phyloP scores from a whole-genome alignment of 2,888 invertebrate species.

The Tridacna gigas region DNA sequence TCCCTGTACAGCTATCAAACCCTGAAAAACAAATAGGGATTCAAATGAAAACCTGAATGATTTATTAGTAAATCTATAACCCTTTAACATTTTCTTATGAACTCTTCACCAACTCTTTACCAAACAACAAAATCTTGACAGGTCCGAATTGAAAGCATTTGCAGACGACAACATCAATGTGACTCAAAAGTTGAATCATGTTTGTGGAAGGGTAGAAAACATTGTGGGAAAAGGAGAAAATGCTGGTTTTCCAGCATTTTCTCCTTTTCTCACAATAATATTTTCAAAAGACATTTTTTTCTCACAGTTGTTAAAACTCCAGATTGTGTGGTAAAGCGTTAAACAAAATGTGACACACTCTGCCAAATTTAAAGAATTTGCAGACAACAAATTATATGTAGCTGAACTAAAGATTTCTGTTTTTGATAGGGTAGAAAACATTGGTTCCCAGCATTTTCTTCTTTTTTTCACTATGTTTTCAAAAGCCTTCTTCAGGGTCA shows the following conservation, averaged over 20 bases:
- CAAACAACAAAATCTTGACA: background rate
- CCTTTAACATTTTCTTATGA: background rate
- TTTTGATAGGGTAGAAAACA: background rate
- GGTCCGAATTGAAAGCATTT: background rate
- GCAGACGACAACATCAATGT: background rate
- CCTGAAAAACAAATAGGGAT: conserved; percentile 86
- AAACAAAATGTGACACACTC: background rate
- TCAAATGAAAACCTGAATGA: background rate
- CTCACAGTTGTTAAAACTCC: background rate
- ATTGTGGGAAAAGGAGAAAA: background rate
- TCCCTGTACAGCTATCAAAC: conserved; percentile 97
- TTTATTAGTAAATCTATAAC: background rate
- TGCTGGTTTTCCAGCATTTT: conserved; percentile 1
- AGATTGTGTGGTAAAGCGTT: background rate
- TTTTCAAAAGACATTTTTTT: background rate
- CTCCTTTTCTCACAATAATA: background rate
- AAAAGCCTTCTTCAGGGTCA: background rate
- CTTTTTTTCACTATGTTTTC: background rate
- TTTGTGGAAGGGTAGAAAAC: background rate
- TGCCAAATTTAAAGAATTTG: no score
- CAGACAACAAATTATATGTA: no score
- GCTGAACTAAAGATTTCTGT: no score
- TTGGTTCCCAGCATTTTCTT: background rate
- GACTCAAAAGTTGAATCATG: background rate
- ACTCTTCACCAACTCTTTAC: background rate